Evolutionary conservation across 2,797 vertebrate species (phyloP).

Genomic region (Macrochelys suwanniensis): DNA sequence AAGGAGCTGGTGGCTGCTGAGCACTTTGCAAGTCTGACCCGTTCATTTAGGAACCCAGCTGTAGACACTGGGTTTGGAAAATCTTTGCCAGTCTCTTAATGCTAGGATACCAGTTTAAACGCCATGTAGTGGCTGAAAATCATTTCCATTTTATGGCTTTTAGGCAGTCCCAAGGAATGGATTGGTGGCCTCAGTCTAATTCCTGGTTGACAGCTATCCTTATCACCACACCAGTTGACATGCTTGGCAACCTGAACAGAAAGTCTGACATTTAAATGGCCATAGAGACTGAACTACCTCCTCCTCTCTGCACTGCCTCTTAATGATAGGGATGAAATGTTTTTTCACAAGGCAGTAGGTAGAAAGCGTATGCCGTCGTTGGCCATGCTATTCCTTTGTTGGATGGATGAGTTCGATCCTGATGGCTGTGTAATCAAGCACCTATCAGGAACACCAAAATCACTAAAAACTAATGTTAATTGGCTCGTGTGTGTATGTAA

Average conservation of each 20-base stretch:
- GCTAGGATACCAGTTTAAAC: neutral
- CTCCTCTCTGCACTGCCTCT: neutral
- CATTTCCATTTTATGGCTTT: neutral
- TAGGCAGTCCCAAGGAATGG: neutral
- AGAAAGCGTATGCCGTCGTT: neutral
- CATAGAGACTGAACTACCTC: neutral
- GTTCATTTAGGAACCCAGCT: neutral
- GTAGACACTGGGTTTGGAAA: neutral
- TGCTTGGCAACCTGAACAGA: neutral
- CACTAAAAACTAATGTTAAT: constrained; percentile 33
- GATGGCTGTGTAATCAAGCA: neutral
- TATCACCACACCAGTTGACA: neutral
- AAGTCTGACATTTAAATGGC: neutral
- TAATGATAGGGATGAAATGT: neutral
- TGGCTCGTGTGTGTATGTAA: neutral
- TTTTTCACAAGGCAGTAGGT: neutral
- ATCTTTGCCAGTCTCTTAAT: neutral
- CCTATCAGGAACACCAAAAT: neutral
- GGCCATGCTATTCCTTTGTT: neutral
- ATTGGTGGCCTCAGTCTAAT: neutral
- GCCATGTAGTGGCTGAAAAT: neutral
- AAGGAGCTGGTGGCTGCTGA: neutral
- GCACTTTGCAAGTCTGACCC: neutral
- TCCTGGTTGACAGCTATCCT: neutral
- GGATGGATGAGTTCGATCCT: neutral